Evolutionary conservation across 2,797 vertebrate genomes (phyloP).

Genomic region (Labroides dimidiatus): DNA sequence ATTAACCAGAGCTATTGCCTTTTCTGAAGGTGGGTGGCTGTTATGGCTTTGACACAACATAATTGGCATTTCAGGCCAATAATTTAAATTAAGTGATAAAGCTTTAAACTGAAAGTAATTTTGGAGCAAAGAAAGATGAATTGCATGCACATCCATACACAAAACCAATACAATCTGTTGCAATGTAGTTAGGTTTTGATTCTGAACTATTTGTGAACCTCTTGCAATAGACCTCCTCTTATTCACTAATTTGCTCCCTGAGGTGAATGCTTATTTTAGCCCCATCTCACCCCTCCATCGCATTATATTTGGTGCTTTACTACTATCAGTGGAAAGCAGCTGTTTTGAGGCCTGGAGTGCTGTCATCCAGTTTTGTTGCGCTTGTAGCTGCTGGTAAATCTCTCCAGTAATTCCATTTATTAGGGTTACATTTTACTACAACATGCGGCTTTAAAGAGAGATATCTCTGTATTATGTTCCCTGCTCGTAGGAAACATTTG

Average conservation of each 20-base stretch:
- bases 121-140: too few species aligned
- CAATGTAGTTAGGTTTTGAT: too few species aligned
- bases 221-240: conserved; percentile 17
- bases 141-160: too few species aligned
- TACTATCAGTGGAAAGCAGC: conserved; percentile 59
- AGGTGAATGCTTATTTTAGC: conserved; percentile 42
- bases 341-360: conserved; percentile 30
- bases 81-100: too few species aligned
- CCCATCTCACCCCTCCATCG: conserved; percentile 1
- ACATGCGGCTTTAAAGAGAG: conserved; percentile 14
- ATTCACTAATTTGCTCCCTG: conserved; percentile 23
- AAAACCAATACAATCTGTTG: too few species aligned
- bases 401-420: conserved; percentile 39
- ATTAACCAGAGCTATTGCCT: too few species aligned
- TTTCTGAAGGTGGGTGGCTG: too few species aligned
- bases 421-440: conserved; percentile 14
- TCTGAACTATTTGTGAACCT: conserved; percentile 23
- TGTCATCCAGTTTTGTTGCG: conserved; percentile 49
- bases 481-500: conserved; percentile 3
- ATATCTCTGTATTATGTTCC: conserved; percentile 8
- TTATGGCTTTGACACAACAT: too few species aligned
- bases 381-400: conserved; percentile 45
- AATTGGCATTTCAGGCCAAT: too few species aligned
- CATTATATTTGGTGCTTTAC: conserved; percentile 19
- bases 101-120: too few species aligned